These are phyloP conservation scores for Pogonomyrmex barbatus DNA, from an alignment of 1,140 invertebrate genomes.

Conservation along the genomic window DNA sequence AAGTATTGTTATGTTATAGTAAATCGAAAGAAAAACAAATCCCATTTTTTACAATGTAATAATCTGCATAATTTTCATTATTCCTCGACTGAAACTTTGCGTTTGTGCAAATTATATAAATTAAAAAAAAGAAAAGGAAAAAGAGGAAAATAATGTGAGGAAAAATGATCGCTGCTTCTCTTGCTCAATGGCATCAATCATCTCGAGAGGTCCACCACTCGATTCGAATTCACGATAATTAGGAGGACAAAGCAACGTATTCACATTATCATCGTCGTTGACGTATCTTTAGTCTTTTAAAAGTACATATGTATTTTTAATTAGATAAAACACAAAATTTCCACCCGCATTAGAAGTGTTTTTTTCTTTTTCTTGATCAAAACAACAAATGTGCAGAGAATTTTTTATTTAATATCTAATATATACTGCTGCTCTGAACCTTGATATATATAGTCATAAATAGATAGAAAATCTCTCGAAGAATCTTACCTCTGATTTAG, in stretches of 20 bases:
- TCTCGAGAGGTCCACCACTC: constrained; percentile 26
- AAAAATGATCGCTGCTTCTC: constrained; percentile 35
- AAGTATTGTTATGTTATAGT: not conserved
- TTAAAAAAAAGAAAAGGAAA: constrained; percentile 4
- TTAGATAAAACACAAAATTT: constrained; percentile 42
- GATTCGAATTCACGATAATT: not conserved
- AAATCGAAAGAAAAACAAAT: not conserved
- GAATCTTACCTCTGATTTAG: not conserved
- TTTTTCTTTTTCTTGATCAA: constrained; percentile 31
- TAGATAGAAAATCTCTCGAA: not conserved
- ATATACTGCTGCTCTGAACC: not conserved
- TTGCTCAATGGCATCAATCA: constrained; percentile 33
- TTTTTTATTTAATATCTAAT: not conserved
- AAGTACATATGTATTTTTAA: not conserved
- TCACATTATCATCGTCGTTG: not conserved
- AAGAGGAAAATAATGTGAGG: not conserved
- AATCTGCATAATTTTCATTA: not conserved
- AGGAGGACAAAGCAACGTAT: constrained; percentile 42
- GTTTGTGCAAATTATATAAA: constrained; percentile 35
- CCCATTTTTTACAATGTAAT: not conserved
- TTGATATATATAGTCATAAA: not conserved
- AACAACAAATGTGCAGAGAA: not conserved
- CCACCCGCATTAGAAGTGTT: constrained; percentile 69
- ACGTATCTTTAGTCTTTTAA: constrained; percentile 45
- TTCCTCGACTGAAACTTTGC: constrained; percentile 12